phyloP scores from a whole-genome alignment of 2,113 vertebrate genomes.

The Peromyscus polionotus region DNA sequence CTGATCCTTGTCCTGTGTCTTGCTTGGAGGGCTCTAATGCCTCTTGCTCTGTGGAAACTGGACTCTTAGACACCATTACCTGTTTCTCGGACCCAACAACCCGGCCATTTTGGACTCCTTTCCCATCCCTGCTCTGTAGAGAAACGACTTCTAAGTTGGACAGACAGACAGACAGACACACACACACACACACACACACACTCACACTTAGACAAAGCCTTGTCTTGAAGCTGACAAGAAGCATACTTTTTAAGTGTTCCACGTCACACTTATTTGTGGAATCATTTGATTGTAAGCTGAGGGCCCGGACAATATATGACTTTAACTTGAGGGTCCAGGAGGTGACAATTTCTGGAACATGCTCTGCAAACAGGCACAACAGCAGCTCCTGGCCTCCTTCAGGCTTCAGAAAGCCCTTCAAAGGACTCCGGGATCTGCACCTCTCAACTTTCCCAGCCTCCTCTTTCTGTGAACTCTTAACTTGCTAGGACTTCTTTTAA shows the following conservation, averaged over 20 bases:
- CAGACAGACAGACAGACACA: no score
- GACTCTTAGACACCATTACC: neutral
- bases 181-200: no score
- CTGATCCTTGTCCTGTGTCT: neutral
- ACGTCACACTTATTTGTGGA: neutral
- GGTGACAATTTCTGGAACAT: neutral
- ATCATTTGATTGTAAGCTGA: neutral
- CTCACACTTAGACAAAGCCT: neutral
- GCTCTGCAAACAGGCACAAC: neutral
- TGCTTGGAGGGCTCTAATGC: neutral
- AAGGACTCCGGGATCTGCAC: neutral
- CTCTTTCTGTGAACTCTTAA: neutral
- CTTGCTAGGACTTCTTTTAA: neutral
- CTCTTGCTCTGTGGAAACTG: neutral
- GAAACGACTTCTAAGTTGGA: neutral
- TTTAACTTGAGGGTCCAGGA: neutral
- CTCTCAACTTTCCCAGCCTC: neutral
- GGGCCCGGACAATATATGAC: neutral
- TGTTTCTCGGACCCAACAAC: neutral
- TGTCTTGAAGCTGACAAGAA: neutral
- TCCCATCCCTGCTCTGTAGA: neutral
- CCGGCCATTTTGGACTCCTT: neutral
- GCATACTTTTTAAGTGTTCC: neutral
- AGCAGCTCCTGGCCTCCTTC: neutral
- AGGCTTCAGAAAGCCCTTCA: neutral